Evolutionary conservation across 2,113 vertebrate genomes (phyloP).

Genomic region (Ranitomeya imitator): DNA sequence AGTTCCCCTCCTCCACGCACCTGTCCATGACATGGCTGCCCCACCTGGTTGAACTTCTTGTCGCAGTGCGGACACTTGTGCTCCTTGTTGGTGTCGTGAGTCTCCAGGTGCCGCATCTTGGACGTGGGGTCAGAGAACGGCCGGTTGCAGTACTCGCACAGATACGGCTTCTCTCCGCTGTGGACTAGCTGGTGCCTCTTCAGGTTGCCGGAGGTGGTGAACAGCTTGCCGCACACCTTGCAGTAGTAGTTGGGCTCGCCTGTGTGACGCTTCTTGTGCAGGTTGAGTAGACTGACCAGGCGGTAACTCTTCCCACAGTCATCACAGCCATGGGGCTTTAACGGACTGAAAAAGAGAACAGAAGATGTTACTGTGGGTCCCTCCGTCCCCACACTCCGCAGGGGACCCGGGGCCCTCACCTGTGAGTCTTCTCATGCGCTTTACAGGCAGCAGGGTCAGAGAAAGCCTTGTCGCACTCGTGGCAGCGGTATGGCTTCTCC

Average conservation of each 20-base stretch:
- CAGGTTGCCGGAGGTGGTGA: conserved; percentile 95
- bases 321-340: conserved; percentile 92
- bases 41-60: conserved; percentile 96
- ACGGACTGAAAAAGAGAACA: conserved; percentile 70
- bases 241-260: conserved; percentile 93
- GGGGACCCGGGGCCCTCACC: conserved; percentile 67
- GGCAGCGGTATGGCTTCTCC: conserved; percentile 93
- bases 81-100: conserved; percentile 92
- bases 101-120: conserved; percentile 97
- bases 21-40: neutral
- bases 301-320: conserved; percentile 96
- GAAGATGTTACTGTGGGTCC: neutral
- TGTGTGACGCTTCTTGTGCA: conserved; percentile 96
- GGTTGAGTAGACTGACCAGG: conserved; percentile 94
- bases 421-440: conserved; percentile 97
- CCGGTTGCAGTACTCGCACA: conserved; percentile 91
- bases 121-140: conserved; percentile 96
- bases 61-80: conserved; percentile 96
- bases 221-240: conserved; percentile 90
- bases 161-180: conserved; percentile 95
- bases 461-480: conserved; percentile 94
- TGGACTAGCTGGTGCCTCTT: conserved; percentile 97
- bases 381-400: neutral
- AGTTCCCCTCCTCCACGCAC: neutral
- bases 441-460: conserved; percentile 95